Evolutionary conservation across 2,888 invertebrate genomes (phyloP).

Genomic region (Caenorhabditis sp.): DNA sequence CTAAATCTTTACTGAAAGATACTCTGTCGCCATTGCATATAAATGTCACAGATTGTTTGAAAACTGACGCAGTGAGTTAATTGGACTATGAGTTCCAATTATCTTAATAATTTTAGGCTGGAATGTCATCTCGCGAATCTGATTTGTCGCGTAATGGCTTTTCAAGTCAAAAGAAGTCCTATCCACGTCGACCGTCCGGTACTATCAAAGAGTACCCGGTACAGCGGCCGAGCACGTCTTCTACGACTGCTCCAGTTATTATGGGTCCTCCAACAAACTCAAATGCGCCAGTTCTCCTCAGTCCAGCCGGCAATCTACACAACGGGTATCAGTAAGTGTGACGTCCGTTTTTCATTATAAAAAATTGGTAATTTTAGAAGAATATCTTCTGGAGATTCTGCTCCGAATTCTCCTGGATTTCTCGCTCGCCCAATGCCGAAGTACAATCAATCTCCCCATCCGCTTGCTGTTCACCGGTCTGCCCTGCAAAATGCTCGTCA

Average conservation of each 20-base stretch:
- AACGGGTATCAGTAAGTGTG: constrained; percentile 42
- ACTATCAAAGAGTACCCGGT: neutral
- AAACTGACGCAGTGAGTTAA: constrained; percentile 16
- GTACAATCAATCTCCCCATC: neutral
- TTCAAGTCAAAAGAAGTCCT: neutral
- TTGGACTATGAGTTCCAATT: neutral
- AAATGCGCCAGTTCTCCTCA: constrained; percentile 30
- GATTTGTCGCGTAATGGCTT: constrained; percentile 22
- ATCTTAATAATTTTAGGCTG: neutral
- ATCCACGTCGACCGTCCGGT: too few species aligned
- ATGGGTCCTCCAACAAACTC: constrained; percentile 53
- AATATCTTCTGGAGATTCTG: constrained; percentile 33
- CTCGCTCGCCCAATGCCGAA: neutral
- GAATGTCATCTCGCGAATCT: neutral
- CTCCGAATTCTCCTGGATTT: constrained; percentile 17
- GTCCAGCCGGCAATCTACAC: constrained; percentile 48
- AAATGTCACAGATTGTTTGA: constrained; percentile 22
- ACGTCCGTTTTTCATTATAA: neutral
- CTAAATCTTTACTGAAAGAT: too few species aligned
- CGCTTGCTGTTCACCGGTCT: neutral
- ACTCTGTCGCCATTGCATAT: constrained; percentile 25
- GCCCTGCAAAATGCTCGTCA: neutral
- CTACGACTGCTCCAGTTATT: neutral
- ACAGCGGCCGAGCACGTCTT: constrained; percentile 5
- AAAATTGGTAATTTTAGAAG: constrained; percentile 10